Percentiles rank a stretch among this genome's conserved stretches.
phyloP scores from a whole-genome alignment of 2,888 invertebrate species.

The Himalopsyche tibetana region DNA sequence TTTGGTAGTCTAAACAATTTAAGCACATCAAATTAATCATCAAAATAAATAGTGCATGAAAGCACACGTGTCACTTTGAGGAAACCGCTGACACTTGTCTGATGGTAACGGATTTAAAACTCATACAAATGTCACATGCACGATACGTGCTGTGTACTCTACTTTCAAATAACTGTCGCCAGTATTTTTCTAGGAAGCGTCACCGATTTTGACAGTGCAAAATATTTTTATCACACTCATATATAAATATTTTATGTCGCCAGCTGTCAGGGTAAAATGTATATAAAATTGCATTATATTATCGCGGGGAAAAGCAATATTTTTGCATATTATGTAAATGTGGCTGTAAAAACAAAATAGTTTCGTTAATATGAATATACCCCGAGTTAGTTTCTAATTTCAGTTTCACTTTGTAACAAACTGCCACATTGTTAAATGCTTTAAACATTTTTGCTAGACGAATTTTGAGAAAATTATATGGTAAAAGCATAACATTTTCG shows the following conservation, averaged over 20 bases:
- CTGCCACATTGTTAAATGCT: too few species aligned
- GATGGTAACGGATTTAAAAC: constrained; percentile 31
- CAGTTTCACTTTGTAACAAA: too few species aligned
- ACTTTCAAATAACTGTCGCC: constrained; percentile 42
- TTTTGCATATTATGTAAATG: constrained; percentile 11
- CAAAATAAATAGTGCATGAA: background rate
- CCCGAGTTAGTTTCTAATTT: background rate
- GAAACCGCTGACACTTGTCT: constrained; percentile 14
- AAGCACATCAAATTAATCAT: background rate
- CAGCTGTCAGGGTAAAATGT: background rate
- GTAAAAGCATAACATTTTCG: too few species aligned
- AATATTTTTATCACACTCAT: constrained; percentile 24
- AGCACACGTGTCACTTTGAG: background rate
- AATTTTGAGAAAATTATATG: too few species aligned
- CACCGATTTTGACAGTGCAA: constrained; percentile 31
- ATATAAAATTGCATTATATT: constrained; percentile 20
- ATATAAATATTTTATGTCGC: constrained; percentile 20
- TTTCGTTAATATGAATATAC: constrained; percentile 3
- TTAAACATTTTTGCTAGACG: too few species aligned
- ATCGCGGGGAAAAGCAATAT: background rate
- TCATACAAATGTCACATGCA: constrained; percentile 42
- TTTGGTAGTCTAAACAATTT: too few species aligned
- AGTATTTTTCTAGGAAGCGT: constrained; percentile 29
- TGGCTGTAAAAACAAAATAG: constrained; percentile 4
- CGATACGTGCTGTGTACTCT: constrained; percentile 27